phyloP scores from a whole-genome alignment of 2,797 vertebrate species.

The Rallus crepitans region DNA sequence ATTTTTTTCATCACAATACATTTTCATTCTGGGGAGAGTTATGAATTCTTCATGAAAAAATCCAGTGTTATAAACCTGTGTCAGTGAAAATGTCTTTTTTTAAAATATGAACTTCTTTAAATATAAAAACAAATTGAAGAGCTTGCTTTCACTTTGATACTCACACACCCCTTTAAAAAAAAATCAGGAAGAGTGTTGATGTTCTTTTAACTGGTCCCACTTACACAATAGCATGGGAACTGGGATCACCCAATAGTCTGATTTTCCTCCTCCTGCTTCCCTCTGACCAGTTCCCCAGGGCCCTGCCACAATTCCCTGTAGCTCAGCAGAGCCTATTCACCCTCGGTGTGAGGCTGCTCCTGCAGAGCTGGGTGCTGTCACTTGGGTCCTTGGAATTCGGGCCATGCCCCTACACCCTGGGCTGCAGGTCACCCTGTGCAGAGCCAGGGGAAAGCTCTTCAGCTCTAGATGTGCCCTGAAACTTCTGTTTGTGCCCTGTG shows the following conservation, averaged over 20 bases:
- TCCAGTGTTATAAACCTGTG: neutral
- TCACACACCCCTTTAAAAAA: neutral
- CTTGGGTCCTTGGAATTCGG: accelerated
- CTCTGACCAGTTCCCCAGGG: neutral
- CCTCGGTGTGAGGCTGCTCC: neutral
- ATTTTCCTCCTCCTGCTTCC: neutral
- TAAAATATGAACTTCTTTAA: neutral
- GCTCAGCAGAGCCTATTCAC: neutral
- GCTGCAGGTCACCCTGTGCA: neutral
- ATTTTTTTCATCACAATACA: neutral
- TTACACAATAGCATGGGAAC: neutral
- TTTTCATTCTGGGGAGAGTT: neutral
- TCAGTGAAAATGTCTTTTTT: neutral
- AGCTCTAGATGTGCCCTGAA: neutral
- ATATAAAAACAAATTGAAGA: neutral
- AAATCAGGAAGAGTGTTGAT: neutral
- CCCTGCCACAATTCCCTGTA: neutral
- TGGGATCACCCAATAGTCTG: neutral
- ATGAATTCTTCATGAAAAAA: neutral
- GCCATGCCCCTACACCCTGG: neutral
- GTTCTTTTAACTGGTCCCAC: neutral
- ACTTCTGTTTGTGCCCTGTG: neutral
- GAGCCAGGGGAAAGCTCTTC: neutral
- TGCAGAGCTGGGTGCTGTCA: neutral
- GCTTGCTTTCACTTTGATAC: neutral